A percentile compares a stretch with the other conserved stretches of the same genome.
Conservation (phyloP, 2,797 vertebrate species). For the Myioborus miniatus region DNA sequence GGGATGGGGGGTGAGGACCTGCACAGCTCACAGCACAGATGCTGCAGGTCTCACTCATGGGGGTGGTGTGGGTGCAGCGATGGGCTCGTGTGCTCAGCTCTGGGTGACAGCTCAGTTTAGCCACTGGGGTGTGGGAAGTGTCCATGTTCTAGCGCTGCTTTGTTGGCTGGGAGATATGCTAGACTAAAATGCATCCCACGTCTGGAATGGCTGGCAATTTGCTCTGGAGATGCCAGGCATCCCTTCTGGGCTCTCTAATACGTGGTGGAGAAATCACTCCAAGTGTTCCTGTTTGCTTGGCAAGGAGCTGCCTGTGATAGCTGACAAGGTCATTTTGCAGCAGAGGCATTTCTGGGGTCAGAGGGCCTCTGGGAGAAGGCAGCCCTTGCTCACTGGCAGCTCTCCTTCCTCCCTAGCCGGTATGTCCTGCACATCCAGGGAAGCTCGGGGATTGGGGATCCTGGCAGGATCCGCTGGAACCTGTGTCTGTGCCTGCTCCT, state of each 20-base stretch:
- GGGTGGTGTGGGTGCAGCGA: not conserved
- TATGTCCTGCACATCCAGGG: conserved; percentile 83
- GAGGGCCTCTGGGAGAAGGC: not conserved
- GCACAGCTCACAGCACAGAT: not conserved
- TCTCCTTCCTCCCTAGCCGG: conserved; percentile 68
- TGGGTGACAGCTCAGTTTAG: not conserved
- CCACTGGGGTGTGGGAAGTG: not conserved
- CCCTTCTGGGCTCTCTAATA: not conserved
- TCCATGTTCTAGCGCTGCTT: not conserved
- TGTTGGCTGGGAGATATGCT: not conserved
- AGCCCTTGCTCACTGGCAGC: not conserved
- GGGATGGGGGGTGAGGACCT: not conserved
- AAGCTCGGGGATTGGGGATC: conserved; percentile 79
- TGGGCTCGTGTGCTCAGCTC: not conserved
- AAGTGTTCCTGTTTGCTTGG: not conserved
- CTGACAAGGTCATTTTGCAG: not conserved
- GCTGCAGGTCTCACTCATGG: not conserved
- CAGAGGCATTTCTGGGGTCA: not conserved
- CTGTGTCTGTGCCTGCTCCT: conserved; percentile 82
- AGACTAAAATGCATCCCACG: not conserved
- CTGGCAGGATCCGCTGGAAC: conserved; percentile 80
- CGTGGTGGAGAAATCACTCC: not conserved
- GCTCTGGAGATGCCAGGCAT: not conserved
- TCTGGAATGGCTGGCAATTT: not conserved
- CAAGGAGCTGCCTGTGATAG: not conserved